Base-by-base conservation (phyloP, 2,797 vertebrate species). In the Dermochelys coriacea region DNA sequence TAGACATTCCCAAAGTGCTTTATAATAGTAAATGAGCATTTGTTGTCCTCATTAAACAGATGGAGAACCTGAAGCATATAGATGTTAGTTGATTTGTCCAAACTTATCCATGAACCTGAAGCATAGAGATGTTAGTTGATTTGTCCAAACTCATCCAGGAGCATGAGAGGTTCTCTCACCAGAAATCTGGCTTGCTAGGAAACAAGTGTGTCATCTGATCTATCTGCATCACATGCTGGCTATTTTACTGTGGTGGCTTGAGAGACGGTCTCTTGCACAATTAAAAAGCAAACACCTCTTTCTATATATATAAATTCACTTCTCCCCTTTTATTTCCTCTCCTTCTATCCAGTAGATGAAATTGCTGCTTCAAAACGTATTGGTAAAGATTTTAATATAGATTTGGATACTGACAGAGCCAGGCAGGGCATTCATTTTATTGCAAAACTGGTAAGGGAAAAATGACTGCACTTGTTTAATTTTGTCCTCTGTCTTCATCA, bases 371-470 rank as follows among this genome's bases (percentile, higher is more conserved):
- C 57, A 78, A 87, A 93, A 96, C 94, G 95, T 95, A 95, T 49
- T 83, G 88, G 91, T 86, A 59, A 91, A 95, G 97, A 88, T 97
- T 96, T 97, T 98, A 97, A 97, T 98, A 97, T 97, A 97, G 96
- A 97, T 98, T 96, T 94, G 61, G 23, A 71, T 86, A 94, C 80
- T 85, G 97, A 97, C 94, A 96, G 4, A 83, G 34, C 57, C 45
- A 74, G 86, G 23, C 61, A 90, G 77, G 55, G 1, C 79, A 95
- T 82, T 87, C 84, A 86, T 89, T 71, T 96, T 96, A 90, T 93
- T 96, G 34, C 87, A 95, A 91, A 90, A 71, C 59, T 83, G 78
- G 71, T 41, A 90, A 91, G 87, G 68, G 80, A 94, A 31, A 81
- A 50, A 6, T 14, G 21, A 23, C 79, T 88, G 54, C 45, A 77